Conservation (phyloP, 1,140 invertebrate species). For the Heliconius hewitsoni region DNA sequence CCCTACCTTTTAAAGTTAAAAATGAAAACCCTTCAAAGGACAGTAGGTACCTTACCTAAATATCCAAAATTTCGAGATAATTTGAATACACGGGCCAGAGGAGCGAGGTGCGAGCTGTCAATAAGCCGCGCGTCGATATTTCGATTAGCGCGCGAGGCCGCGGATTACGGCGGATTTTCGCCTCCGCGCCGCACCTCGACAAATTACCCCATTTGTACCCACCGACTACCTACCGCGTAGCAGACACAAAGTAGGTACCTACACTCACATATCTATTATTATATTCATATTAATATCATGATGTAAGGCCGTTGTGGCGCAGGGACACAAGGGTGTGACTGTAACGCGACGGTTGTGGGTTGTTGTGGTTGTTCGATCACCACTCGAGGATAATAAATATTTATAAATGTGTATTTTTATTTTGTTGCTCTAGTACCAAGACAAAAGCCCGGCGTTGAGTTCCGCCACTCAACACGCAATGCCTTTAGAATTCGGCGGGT, state of each 20-base stretch:
- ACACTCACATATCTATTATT: background rate
- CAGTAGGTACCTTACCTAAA: too few relatives aligned
- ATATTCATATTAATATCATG: background rate
- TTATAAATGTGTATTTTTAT: too few relatives aligned
- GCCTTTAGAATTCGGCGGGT: too few relatives aligned
- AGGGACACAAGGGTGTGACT: too few relatives aligned
- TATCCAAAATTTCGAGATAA: background rate
- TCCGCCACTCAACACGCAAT: too few relatives aligned
- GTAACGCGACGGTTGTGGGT: too few relatives aligned
- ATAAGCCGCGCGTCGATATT: constrained; percentile 72
- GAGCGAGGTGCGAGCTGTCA: constrained; percentile 39
- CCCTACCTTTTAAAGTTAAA: too few relatives aligned
- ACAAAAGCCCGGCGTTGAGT: too few relatives aligned
- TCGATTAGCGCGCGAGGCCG: constrained; percentile 72
- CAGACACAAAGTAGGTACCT: background rate
- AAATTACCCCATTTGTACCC: constrained; percentile 77
- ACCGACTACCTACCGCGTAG: constrained; percentile 48
- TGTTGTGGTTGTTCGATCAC: too few relatives aligned
- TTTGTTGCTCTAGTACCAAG: too few relatives aligned
- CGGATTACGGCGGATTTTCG: constrained; percentile 77
- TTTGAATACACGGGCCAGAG: constrained; percentile 18
- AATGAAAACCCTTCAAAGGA: too few relatives aligned
- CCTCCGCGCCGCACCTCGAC: constrained; percentile 64
- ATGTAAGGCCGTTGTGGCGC: background rate
- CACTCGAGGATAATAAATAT: too few relatives aligned